Base-by-base conservation (phyloP, 1,140 invertebrate species). In the Lethocerus indicus region DNA sequence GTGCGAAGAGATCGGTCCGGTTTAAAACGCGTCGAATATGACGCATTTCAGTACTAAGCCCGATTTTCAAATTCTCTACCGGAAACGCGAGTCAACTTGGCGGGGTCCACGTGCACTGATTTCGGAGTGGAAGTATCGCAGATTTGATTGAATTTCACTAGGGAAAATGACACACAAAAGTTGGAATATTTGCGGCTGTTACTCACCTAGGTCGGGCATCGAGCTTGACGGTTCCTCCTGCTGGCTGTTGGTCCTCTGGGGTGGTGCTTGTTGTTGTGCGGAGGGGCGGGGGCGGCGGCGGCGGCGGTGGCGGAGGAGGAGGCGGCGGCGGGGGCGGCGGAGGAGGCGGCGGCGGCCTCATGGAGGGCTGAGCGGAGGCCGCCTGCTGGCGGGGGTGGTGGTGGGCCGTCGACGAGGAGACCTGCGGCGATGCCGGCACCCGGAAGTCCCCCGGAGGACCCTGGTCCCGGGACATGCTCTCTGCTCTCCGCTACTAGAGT, bases 171-270 rank as follows among this genome's bases (percentile, higher is more conserved):
- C n/a, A n/a, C n/a, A n/a, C n/a, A n/a, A n/a, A n/a, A n/a, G n/a
- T n/a, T n/a, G n/a, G n/a, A n/a, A n/a, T n/a, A n/a, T n/a, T n/a
- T n/a, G n/a, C n/a, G n/a, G n/a, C n/a, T n/a, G n/a, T n/a, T 52
- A 54, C 47, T 54, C 36, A 57, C 56, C 56, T 39, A 57, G 43
- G 47, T 57, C 56, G n/a, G 56, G 56, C 54, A 57, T 57, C 4
- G 56, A 57, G 40, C 54, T 55, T 14, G 56, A 53, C n/a, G 56
- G 56, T 41, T 57, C 56, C 29, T 57, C 56, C 28, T 52, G 49
- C 25, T 55, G 54, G 26, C 32, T 50, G n/a, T 23, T 27, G 36
- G 20, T 26, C 16, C 45, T 51, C 18, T 37, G 18, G 6, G 13
- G 28, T 2, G 41, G 29, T n/a, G n/a, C n/a, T n/a, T 26, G 40